Conservation (phyloP, 2,888 invertebrate species). For the Ormia ochracea region DNA sequence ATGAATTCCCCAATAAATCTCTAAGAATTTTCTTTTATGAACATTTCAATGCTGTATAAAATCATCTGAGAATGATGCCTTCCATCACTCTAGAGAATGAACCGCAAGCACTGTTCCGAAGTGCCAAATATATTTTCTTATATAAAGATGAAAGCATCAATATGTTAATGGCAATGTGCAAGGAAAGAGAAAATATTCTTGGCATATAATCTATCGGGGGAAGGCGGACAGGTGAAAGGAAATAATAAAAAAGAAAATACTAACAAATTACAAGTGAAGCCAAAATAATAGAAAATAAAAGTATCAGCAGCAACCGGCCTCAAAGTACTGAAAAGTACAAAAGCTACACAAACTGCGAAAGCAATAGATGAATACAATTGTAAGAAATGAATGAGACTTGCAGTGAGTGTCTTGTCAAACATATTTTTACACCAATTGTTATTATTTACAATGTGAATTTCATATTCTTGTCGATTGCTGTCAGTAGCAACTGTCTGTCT, state of each 20-base stretch:
- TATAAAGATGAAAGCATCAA: no score
- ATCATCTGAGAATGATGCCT: no score
- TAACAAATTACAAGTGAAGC: slow-evolving; percentile 28
- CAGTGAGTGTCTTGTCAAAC: neutral
- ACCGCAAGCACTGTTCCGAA: no score
- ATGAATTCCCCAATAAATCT: no score
- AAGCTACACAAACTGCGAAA: neutral
- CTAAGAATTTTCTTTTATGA: no score
- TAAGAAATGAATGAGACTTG: neutral
- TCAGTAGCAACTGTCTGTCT: neutral
- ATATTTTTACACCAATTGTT: slow-evolving; percentile 23
- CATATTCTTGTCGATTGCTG: slow-evolving; percentile 26
- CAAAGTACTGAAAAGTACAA: slow-evolving; percentile 4
- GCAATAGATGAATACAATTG: neutral
- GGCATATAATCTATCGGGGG: neutral
- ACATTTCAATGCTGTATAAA: no score
- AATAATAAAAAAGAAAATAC: slow-evolving; percentile 19
- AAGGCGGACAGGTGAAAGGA: neutral
- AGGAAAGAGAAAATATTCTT: neutral
- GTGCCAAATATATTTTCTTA: no score
- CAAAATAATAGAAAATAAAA: neutral
- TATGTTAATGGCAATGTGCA: neutral
- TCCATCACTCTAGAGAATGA: no score
- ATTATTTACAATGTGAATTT: neutral
- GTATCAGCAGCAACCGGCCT: neutral